phyloP scores from a whole-genome alignment of 2,888 invertebrate species.

The Plagiodera versicolora region DNA sequence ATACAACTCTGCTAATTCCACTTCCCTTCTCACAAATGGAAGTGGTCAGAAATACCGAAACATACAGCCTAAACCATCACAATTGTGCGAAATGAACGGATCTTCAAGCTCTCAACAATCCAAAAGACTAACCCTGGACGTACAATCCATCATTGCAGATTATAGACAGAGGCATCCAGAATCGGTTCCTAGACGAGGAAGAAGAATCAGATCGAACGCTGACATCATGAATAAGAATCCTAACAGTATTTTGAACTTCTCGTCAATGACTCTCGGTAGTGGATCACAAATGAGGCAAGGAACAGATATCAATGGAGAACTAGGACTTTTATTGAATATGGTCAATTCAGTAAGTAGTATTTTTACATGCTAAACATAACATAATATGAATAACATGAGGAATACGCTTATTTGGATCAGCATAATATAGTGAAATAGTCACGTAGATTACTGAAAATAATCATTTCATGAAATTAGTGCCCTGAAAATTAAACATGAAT shows the following conservation, averaged over 20 bases:
- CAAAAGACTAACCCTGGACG: slow-evolving; percentile 77
- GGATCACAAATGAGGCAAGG: slow-evolving; percentile 52
- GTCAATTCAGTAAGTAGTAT: slow-evolving; percentile 47
- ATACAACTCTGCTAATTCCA: slow-evolving; percentile 34
- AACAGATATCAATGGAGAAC: slow-evolving; percentile 46
- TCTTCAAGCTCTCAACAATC: slow-evolving; percentile 60
- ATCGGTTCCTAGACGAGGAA: slow-evolving; percentile 68
- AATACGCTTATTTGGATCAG: too few species aligned
- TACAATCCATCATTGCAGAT: slow-evolving; percentile 80
- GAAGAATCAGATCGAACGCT: slow-evolving; percentile 59
- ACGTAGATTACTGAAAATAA: too few species aligned
- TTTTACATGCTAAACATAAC: too few species aligned
- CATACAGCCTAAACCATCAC: slow-evolving; percentile 55
- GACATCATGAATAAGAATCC: slow-evolving; percentile 35
- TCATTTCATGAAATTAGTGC: too few species aligned
- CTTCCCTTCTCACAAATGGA: slow-evolving; percentile 29
- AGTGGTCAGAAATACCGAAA: slow-evolving; percentile 36
- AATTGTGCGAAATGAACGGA: slow-evolving; percentile 58
- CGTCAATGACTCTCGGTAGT: slow-evolving; percentile 55
- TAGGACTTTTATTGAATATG: slow-evolving; percentile 47
- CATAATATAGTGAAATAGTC: too few species aligned
- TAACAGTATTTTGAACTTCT: slow-evolving; percentile 46
- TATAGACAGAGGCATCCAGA: slow-evolving; percentile 78
- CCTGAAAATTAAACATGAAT: too few species aligned
- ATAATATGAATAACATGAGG: too few species aligned